phyloP scores from a whole-genome alignment of 2,888 invertebrate genomes.

The Lacanobia wlatinum region DNA sequence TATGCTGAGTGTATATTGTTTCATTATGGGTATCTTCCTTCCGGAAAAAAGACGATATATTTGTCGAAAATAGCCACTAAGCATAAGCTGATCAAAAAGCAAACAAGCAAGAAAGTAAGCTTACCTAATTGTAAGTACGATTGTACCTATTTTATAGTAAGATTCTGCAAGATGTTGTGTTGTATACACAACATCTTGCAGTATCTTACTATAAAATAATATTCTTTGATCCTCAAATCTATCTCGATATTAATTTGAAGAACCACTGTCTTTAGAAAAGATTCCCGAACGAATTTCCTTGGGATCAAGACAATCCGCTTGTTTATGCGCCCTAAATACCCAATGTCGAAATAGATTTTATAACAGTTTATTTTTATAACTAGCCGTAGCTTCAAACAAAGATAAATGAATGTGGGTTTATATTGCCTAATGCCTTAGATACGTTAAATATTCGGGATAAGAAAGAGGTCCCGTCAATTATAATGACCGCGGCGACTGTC shows the following conservation, averaged over 20 bases:
- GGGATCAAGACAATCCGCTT: conserved; percentile 67
- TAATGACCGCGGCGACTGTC: background rate
- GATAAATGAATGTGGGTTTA: conserved; percentile 33
- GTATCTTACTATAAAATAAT: background rate
- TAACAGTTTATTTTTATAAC: conserved; percentile 62
- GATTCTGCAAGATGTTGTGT: too few species aligned
- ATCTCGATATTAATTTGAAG: conserved; percentile 13
- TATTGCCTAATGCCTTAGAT: conserved; percentile 15
- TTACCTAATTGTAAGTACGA: background rate
- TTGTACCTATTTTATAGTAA: background rate
- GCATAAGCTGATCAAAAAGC: background rate
- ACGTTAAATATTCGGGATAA: background rate
- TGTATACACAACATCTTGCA: background rate
- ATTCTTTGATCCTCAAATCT: conserved; percentile 33
- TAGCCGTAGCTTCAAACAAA: conserved; percentile 32
- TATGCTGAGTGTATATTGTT: background rate
- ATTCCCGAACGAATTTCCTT: conserved; percentile 60
- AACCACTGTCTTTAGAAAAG: conserved; percentile 24
- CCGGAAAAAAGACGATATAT: background rate
- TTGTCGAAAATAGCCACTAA: background rate
- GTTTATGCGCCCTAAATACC: conserved; percentile 78
- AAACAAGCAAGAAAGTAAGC: background rate
- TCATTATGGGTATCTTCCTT: background rate
- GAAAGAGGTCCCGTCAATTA: background rate
- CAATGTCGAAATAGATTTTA: conserved; percentile 71